phyloP scores from a whole-genome alignment of 1,140 invertebrate genomes.

The Drosophila subpulchrella region DNA sequence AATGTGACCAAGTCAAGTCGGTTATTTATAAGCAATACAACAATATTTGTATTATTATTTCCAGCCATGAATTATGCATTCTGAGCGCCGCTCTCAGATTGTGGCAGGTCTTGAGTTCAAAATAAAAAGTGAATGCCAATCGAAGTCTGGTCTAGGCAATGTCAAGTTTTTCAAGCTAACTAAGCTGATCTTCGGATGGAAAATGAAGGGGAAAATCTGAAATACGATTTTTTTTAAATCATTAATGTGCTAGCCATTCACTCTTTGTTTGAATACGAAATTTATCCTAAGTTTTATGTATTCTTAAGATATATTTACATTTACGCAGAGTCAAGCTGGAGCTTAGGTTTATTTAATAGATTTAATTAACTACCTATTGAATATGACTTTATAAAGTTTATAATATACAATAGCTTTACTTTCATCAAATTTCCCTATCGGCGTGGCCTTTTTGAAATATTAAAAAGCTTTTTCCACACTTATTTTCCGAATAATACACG shows the following conservation, averaged over 20 bases:
- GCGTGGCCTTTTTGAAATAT: slow-evolving; percentile 23
- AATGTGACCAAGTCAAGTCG: slow-evolving; percentile 40
- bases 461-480: slow-evolving; percentile 33
- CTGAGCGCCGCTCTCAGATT: slow-evolving; percentile 48
- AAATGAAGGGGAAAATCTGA: slow-evolving; percentile 25
- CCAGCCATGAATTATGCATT: slow-evolving; percentile 58
- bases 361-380: no score
- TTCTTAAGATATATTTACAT: no score
- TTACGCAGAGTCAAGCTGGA: no score
- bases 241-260: no score
- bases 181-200: slow-evolving; percentile 21
- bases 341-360: no score
- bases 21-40: slow-evolving; percentile 44
- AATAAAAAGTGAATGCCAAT: slow-evolving; percentile 72
- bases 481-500: slow-evolving; percentile 27
- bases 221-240: neutral
- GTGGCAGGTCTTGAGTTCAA: slow-evolving; percentile 26
- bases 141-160: slow-evolving; percentile 64
- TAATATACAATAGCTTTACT: slow-evolving; percentile 15
- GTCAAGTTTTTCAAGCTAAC: slow-evolving; percentile 68
- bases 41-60: slow-evolving; percentile 40
- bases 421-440: slow-evolving; percentile 21
- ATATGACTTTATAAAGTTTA: neutral
- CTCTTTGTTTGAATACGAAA: no score
- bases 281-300: no score